A percentile compares a stretch with the other conserved stretches of the same genome.
Evolutionary conservation across 2,888 invertebrate species (phyloP).

Genomic region (Alentia gelatinosa): DNA sequence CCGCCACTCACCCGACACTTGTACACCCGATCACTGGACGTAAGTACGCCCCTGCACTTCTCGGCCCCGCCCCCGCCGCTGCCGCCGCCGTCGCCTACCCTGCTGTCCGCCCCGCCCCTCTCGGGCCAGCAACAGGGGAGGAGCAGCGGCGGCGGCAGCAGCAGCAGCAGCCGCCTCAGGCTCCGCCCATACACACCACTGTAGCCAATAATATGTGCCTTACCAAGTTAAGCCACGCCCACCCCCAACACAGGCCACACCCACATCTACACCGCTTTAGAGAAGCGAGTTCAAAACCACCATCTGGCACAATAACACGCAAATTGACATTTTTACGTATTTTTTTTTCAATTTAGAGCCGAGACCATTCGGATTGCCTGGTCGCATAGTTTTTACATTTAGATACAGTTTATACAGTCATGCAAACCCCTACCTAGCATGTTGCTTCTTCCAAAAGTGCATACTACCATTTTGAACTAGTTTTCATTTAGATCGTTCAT

Average conservation of each 20-base stretch:
- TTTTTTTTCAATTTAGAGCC: background rate
- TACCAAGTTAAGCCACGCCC: slow-evolving; percentile 47
- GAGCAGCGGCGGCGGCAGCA: background rate
- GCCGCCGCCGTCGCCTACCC: no score
- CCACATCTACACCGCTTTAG: slow-evolving; percentile 34
- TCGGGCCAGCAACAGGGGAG: background rate
- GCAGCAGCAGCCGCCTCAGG: background rate
- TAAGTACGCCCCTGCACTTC: slow-evolving; percentile 85
- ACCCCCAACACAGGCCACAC: slow-evolving; percentile 41
- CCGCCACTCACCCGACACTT: slow-evolving; percentile 96
- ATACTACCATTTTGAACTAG: slow-evolving; percentile 5
- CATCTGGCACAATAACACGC: slow-evolving; percentile 16
- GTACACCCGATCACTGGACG: slow-evolving; percentile 99
- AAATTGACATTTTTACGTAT: background rate
- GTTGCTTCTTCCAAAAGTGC: slow-evolving; percentile 21
- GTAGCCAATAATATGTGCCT: slow-evolving; percentile 36
- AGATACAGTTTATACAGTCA: background rate
- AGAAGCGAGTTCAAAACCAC: slow-evolving; percentile 44
- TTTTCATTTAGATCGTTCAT: background rate
- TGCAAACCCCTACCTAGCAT: slow-evolving; percentile 27
- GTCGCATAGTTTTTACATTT: background rate
- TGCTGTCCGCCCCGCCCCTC: background rate
- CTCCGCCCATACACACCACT: slow-evolving; percentile 54
- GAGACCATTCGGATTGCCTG: slow-evolving; percentile 31
- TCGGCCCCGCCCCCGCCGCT: background rate